Conservation (phyloP, 2,113 vertebrate species). For the Recurvirostra avosetta region DNA sequence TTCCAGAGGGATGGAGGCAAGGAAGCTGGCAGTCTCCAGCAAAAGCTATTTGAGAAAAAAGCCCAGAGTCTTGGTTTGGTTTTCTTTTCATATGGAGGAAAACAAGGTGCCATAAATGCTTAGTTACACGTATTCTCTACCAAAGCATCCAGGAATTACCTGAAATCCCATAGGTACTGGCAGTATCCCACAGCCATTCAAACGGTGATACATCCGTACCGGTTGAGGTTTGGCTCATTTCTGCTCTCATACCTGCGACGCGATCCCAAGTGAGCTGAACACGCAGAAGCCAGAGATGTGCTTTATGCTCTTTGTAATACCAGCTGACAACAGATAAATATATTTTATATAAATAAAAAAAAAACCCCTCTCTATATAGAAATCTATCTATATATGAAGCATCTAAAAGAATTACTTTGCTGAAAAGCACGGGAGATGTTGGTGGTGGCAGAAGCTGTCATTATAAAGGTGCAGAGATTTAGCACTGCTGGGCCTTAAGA, state of each 20-base stretch:
- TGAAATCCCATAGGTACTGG: neutral
- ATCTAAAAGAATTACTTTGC: neutral
- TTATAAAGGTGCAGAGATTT: neutral
- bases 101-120: neutral
- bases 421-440: neutral
- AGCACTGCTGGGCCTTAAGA: neutral
- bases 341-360: neutral
- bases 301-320: neutral
- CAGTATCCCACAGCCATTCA: neutral
- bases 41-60: neutral
- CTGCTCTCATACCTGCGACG: rapidly evolving
- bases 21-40: neutral
- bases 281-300: neutral
- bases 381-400: neutral
- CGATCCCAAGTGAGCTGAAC: neutral
- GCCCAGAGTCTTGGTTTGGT: neutral
- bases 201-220: rapidly evolving
- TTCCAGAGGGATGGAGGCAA: neutral
- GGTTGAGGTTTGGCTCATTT: neutral
- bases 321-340: neutral
- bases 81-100: neutral
- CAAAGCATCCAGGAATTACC: neutral
- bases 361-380: neutral
- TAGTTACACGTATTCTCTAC: neutral
- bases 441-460: neutral